Evolutionary conservation across 1,140 invertebrate genomes (phyloP).

Genomic region (Oreohelix idahoensis): DNA sequence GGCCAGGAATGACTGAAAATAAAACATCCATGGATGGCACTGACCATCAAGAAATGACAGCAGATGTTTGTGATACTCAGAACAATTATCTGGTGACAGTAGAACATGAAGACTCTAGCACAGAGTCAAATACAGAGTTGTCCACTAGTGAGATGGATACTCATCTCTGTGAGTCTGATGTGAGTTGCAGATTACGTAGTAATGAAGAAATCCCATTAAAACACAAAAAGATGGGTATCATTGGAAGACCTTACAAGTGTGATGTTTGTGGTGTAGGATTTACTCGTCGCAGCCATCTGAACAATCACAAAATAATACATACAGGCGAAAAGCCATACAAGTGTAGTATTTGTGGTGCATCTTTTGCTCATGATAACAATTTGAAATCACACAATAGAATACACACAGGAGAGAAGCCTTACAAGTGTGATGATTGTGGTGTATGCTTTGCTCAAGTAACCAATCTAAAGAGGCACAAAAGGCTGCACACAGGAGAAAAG

Average conservation of each 20-base stretch:
- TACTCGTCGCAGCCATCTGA: slow-evolving; percentile 33
- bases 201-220: too few relatives aligned
- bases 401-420: slow-evolving; percentile 37
- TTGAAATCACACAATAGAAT: slow-evolving; percentile 76
- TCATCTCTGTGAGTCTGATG: too few relatives aligned
- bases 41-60: too few relatives aligned
- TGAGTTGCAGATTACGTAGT: too few relatives aligned
- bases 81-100: background rate
- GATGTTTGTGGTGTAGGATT: slow-evolving; percentile 25
- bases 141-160: too few relatives aligned
- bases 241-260: slow-evolving; percentile 33
- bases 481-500: slow-evolving; percentile 78
- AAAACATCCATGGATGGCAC: too few relatives aligned
- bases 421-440: slow-evolving; percentile 80
- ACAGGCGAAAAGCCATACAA: slow-evolving; percentile 51
- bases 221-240: slow-evolving; percentile 28
- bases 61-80: background rate
- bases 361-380: slow-evolving; percentile 91
- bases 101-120: background rate
- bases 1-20: too few relatives aligned
- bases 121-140: background rate
- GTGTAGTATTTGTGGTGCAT: slow-evolving; percentile 86
- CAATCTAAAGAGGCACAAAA: background rate
- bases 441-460: background rate
- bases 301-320: slow-evolving; percentile 46